Base-by-base conservation (phyloP, 2,888 invertebrate species). In the Nomada ruficornis region DNA sequence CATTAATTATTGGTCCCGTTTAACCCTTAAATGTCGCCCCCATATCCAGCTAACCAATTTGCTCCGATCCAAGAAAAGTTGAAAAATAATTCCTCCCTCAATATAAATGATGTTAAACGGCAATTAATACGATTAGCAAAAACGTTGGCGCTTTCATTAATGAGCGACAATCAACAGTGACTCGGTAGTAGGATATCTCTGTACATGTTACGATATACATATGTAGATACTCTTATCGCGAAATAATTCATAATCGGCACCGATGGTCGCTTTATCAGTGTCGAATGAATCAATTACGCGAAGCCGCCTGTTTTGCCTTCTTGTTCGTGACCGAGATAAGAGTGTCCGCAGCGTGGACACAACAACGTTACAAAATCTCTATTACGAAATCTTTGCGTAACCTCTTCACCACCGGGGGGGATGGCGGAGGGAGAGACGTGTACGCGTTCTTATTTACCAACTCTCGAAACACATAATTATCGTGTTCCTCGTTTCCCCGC, bases 311-410 rank as follows among this genome's bases (percentile, higher is more conserved):
- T 86, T 80, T 89, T 83, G 83, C 80, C 36, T 74, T 59, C 69
- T 20, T 11, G 59, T 63, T 60, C 71, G 78, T 77, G 54, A 23
- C 59, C 70, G 86, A 80, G 86, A 86, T 73, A 73, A 73, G 23
- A 18, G 42, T 23, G 44, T n/a, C 13, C 83, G 75, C 15, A 44
- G 59, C 62, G 70, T 69, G 73, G 82, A 84, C 84, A 86, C 84
- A 86, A 84, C 81, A 79, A 83, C 79, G 80, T 92, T 91, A 91
- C 89, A 89, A 90, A 92, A 92, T 89, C 79, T 72, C 52, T 80
- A 85, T 91, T 90, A 91, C 88, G 89, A 91, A 91, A 91, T 67
- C 67, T 88, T 90, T 88, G 84, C 87, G 87, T 87, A 88, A 88
- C 69, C 20, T 23, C 15, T 44, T 64, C n/a, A 23, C 52, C 52